A percentile compares a stretch with the other conserved stretches of the same genome.
Evolutionary conservation across 2,888 invertebrate genomes (phyloP).

Genomic region (Nomada ferruginata): DNA sequence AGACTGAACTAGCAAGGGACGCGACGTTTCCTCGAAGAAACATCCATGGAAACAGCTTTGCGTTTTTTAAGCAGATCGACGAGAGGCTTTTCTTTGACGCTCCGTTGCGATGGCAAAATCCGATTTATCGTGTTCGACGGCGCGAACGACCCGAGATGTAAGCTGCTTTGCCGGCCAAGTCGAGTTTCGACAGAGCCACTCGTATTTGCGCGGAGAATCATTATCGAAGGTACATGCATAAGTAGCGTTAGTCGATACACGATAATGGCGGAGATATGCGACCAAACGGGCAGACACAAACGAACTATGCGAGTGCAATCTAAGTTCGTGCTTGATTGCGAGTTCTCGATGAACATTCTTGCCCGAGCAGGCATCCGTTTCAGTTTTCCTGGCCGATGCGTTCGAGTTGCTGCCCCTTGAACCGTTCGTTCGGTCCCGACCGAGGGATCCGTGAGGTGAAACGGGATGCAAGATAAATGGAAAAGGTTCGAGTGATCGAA

Average conservation of each 20-base stretch:
- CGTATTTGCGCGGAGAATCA: conserved; percentile 35
- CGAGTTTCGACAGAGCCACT: conserved; percentile 36
- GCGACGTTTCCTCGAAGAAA: not conserved
- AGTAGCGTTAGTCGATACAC: conserved; percentile 29
- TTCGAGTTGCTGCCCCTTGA: not conserved
- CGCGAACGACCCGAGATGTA: conserved; percentile 33
- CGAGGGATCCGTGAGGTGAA: not conserved
- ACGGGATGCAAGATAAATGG: not conserved
- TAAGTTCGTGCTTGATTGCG: conserved; percentile 39
- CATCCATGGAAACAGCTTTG: not conserved
- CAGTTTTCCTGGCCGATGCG: not conserved
- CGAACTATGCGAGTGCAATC: conserved; percentile 7
- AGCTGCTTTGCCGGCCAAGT: conserved; percentile 44
- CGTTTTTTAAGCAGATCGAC: not conserved
- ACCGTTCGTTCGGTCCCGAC: not conserved
- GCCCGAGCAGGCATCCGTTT: not conserved
- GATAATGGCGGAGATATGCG: conserved; percentile 31
- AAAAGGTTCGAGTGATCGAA: not conserved
- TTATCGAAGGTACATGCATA: conserved; percentile 23
- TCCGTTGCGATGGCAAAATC: conserved; percentile 10
- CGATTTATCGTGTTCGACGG: conserved; percentile 36
- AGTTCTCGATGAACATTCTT: conserved; percentile 20
- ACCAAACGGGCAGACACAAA: conserved; percentile 23
- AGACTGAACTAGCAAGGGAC: not conserved
- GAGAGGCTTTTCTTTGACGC: not conserved